Conservation (phyloP, 2,888 invertebrate genomes). For the Agonopterix alstromeriana region DNA sequence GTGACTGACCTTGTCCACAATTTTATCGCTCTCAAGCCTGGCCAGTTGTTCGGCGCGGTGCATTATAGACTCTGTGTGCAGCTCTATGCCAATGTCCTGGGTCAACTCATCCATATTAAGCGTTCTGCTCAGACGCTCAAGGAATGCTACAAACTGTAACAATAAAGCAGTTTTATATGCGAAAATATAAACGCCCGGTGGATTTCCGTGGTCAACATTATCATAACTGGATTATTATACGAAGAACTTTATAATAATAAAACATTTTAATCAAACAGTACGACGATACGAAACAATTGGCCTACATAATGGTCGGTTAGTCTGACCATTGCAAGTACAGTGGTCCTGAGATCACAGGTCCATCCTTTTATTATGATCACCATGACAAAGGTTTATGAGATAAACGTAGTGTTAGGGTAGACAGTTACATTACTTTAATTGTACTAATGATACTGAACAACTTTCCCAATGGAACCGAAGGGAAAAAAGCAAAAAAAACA, state of each 20-base stretch:
- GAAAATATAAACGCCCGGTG: slow-evolving; percentile 2
- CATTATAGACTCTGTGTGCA: slow-evolving; percentile 89
- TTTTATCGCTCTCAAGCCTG: slow-evolving; percentile 86
- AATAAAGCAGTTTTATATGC: slow-evolving; percentile 9
- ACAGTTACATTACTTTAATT: too few relatives aligned
- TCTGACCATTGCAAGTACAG: too few relatives aligned
- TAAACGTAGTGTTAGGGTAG: too few relatives aligned
- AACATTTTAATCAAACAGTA: too few relatives aligned
- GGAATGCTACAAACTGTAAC: slow-evolving; percentile 85
- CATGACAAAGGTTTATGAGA: too few relatives aligned
- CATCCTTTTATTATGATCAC: too few relatives aligned
- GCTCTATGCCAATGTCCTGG: slow-evolving; percentile 86
- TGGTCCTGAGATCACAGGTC: too few relatives aligned
- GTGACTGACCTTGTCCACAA: slow-evolving; percentile 85
- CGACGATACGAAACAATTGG: too few relatives aligned
- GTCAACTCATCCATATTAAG: slow-evolving; percentile 91
- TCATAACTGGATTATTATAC: slow-evolving; percentile 5
- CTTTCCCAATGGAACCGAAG: too few relatives aligned
- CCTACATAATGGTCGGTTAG: too few relatives aligned
- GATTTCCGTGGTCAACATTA: slow-evolving; percentile 11
- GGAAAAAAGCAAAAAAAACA: too few relatives aligned
- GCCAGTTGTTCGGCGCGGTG: slow-evolving; percentile 91
- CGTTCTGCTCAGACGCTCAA: slow-evolving; percentile 88
- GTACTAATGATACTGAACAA: too few relatives aligned
- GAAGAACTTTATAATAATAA: neutral